Evolutionary conservation across 1,140 invertebrate species (phyloP).

Genomic region (Grapholita molesta): DNA sequence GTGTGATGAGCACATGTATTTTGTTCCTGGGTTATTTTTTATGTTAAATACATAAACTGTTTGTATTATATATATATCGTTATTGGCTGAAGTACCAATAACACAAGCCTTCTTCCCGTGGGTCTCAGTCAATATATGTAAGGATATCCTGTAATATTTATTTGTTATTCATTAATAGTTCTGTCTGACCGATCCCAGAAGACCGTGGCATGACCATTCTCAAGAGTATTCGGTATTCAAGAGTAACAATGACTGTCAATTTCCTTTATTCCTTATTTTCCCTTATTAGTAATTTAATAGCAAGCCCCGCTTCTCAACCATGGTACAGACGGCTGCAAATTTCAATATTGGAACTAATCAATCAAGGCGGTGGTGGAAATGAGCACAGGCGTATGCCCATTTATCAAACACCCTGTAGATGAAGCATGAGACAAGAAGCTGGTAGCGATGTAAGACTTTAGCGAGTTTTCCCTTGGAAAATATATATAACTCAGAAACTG

Average conservation of each 20-base stretch:
- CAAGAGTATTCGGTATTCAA: background rate
- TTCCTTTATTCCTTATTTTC: background rate
- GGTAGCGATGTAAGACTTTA: constrained; percentile 12
- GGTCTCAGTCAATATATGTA: no score
- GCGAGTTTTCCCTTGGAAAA: background rate
- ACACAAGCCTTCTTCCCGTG: no score
- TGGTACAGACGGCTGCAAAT: constrained; percentile 34
- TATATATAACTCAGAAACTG: no score
- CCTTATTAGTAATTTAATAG: background rate
- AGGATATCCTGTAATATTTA: no score
- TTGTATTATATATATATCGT: no score
- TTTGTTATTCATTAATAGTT: no score
- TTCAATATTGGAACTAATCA: constrained; percentile 57
- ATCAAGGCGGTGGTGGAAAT: constrained; percentile 45
- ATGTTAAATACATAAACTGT: no score
- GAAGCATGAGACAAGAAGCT: constrained; percentile 32
- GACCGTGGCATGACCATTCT: no score
- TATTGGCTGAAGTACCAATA: no score
- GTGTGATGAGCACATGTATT: no score
- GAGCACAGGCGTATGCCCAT: constrained; percentile 40
- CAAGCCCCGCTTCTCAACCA: constrained; percentile 14
- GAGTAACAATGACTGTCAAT: background rate
- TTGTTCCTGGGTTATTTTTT: no score
- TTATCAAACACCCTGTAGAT: constrained; percentile 50
- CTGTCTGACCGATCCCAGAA: no score